Evolutionary conservation across 2,113 vertebrate species (phyloP).

Genomic region (Crotalus horridus): DNA sequence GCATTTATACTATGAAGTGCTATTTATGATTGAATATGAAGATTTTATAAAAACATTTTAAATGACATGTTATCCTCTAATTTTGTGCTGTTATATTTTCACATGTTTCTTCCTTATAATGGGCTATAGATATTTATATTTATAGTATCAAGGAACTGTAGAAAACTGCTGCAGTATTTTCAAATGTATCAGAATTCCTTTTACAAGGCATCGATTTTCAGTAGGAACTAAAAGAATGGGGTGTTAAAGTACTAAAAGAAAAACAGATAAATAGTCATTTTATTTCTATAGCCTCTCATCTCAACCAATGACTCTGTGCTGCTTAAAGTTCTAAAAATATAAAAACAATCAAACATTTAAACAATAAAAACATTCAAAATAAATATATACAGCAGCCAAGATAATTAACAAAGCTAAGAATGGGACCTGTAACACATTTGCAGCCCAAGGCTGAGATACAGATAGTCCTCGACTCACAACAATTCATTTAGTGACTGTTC

Average conservation of each 20-base stretch:
- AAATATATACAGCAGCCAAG: not conserved
- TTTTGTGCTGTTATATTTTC: constrained; percentile 70
- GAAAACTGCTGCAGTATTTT: constrained; percentile 32
- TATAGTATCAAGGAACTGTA: not conserved
- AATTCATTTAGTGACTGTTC: no score
- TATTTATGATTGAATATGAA: constrained; percentile 58
- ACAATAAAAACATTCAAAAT: not conserved
- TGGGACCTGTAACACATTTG: not conserved
- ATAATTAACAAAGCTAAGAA: not conserved
- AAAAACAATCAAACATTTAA: not conserved
- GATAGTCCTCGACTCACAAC: no score
- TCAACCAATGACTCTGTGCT: not conserved
- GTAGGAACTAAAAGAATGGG: constrained; percentile 54
- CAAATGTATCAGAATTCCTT: constrained; percentile 50
- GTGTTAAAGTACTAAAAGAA: constrained; percentile 48
- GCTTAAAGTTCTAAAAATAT: not conserved
- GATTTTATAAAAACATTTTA: constrained; percentile 68
- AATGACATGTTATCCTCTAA: constrained; percentile 67
- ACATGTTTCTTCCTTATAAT: constrained; percentile 62
- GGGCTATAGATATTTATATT: constrained; percentile 50
- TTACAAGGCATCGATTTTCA: constrained; percentile 56
- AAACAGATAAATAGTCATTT: constrained; percentile 39
- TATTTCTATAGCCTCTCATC: not conserved
- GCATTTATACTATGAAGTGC: constrained; percentile 61
- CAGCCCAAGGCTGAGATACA: not conserved